Evolutionary conservation across 2,113 vertebrate genomes (phyloP).

Genomic region (Aviceda subcristata): DNA sequence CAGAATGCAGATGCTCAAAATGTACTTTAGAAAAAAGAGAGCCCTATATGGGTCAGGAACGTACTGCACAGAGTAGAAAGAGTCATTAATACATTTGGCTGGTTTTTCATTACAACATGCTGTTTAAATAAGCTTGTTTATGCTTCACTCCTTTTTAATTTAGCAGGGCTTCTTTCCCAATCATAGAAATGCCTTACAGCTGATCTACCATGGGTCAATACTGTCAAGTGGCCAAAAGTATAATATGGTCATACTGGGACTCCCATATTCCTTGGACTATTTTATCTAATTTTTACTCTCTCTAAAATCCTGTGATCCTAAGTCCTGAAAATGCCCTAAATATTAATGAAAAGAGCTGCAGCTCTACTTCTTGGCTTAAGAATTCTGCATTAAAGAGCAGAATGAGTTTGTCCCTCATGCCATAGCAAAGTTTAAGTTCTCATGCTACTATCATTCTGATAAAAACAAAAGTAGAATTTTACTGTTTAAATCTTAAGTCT

Average conservation of each 20-base stretch:
- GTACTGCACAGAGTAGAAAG: background rate
- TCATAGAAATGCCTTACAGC: background rate
- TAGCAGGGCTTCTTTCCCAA: background rate
- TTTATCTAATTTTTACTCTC: background rate
- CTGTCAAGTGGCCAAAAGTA: background rate
- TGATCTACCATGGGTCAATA: background rate
- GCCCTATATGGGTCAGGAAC: background rate
- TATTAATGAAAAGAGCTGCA: constrained; percentile 15
- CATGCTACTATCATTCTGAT: constrained; percentile 18
- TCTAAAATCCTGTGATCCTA: background rate
- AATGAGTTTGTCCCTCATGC: background rate
- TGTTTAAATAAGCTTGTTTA: background rate
- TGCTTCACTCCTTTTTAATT: background rate
- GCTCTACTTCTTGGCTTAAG: constrained; percentile 1
- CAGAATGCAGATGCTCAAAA: background rate
- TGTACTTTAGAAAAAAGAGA: background rate
- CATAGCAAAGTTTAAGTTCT: constrained; percentile 63
- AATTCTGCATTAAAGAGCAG: constrained; percentile 30
- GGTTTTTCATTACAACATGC: background rate
- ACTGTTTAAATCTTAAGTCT: constrained; percentile 59
- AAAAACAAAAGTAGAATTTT: constrained; percentile 59
- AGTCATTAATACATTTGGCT: background rate
- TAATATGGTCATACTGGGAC: background rate
- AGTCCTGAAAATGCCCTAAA: constrained; percentile 1
- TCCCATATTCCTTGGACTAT: background rate